Conservation (phyloP, 2,797 vertebrate genomes). For the Ciconia nigra region DNA sequence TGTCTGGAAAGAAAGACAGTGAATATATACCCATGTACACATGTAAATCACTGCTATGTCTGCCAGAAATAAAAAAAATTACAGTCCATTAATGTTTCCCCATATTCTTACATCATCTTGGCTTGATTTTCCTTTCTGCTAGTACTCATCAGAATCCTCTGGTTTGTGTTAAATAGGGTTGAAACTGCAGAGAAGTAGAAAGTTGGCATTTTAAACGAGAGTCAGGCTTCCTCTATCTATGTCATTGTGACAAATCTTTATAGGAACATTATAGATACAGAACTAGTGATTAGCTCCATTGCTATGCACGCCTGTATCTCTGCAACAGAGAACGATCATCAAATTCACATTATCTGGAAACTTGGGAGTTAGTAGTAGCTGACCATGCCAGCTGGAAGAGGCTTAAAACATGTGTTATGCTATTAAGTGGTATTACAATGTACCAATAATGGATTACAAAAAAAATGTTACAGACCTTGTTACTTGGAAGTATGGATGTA, state of each 20-base stretch:
- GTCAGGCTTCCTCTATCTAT: not conserved
- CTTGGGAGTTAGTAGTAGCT: constrained; percentile 22
- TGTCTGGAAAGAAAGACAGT: not conserved
- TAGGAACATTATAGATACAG: not conserved
- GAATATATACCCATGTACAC: not conserved
- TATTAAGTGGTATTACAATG: constrained; percentile 26
- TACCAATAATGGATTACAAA: constrained; percentile 32
- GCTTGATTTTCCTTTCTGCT: not conserved
- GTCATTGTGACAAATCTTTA: not conserved
- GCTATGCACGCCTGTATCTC: not conserved
- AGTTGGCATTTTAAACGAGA: not conserved
- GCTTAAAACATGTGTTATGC: constrained; percentile 42
- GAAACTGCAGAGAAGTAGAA: not conserved
- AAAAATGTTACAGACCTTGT: not conserved
- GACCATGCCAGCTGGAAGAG: constrained; percentile 54
- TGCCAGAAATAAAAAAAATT: not conserved
- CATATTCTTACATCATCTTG: not conserved
- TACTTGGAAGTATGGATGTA: not conserved
- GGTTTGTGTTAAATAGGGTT: not conserved
- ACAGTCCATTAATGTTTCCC: not conserved
- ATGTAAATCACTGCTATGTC: not conserved
- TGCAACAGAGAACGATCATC: not conserved
- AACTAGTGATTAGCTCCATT: constrained; percentile 39
- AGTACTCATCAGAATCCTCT: not conserved
- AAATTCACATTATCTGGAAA: constrained; percentile 46